Evolutionary conservation across 2,888 invertebrate species (phyloP).

Genomic region (Synergus umbraculus): DNA sequence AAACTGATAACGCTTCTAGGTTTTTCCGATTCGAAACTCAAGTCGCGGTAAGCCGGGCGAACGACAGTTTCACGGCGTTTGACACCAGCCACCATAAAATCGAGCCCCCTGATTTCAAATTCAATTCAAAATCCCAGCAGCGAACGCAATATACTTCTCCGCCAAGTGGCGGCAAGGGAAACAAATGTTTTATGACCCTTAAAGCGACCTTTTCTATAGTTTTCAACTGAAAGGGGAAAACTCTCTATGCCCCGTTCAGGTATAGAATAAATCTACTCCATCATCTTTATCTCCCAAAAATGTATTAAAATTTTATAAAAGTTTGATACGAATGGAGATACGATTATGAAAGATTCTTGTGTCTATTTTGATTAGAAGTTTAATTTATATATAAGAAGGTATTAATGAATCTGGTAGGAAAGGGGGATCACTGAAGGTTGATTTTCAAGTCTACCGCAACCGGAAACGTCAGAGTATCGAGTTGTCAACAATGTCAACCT

Average conservation of each 20-base stretch:
- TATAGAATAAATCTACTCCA: slow-evolving; percentile 31
- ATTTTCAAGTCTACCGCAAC: slow-evolving; percentile 19
- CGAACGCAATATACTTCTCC: slow-evolving; percentile 63
- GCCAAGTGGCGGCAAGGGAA: slow-evolving; percentile 63
- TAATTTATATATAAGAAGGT: background rate
- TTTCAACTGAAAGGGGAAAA: slow-evolving; percentile 46
- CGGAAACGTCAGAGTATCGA: slow-evolving; percentile 28
- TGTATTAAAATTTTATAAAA: background rate
- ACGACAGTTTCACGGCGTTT: slow-evolving; percentile 63
- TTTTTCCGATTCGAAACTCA: slow-evolving; percentile 47
- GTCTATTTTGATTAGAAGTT: background rate
- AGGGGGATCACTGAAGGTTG: background rate
- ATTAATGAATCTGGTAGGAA: background rate
- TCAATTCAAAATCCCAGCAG: slow-evolving; percentile 73
- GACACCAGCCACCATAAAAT: slow-evolving; percentile 71
- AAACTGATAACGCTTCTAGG: slow-evolving; percentile 59
- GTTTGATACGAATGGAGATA: no score
- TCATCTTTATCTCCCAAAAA: slow-evolving; percentile 1
- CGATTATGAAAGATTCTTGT: no score
- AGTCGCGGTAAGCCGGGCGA: slow-evolving; percentile 50
- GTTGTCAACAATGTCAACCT: slow-evolving; percentile 28
- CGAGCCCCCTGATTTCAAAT: slow-evolving; percentile 74
- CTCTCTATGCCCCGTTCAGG: slow-evolving; percentile 14
- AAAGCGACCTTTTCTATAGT: slow-evolving; percentile 68
- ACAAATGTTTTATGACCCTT: slow-evolving; percentile 76